Base-by-base conservation (phyloP, 2,797 vertebrate genomes). In the Momotus momota region DNA sequence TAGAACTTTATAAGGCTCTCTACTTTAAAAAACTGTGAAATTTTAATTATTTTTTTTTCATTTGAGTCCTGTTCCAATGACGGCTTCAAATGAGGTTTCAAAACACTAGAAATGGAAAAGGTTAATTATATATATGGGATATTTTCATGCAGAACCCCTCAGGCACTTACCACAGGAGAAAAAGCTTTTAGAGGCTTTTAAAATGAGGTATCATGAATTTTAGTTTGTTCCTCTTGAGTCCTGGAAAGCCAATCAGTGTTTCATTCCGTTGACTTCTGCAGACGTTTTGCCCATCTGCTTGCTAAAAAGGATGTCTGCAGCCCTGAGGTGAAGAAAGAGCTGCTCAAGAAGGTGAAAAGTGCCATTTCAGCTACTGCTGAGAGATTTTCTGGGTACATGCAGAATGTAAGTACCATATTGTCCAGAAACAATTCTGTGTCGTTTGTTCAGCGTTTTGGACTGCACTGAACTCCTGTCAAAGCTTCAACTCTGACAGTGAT, bases 291-390 rank as follows among this genome's bases (percentile, higher is more conserved):
- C 97, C 98, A 99, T 94, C 98, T 99, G 20, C 99, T 99, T 98
- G 98, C 98, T 65, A 99, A 99, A 97, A 99, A 99, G 97, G 99
- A 99, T 51, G 98, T 98, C 43, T 99, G 99, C 92, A 99, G 99
- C 97, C 99, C 99, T 45, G 99, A 99, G 94, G 98, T 98, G 22
- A 99, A 99, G 97, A 99, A 99, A 90, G 99, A 99, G 94, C 97
- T 99, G 31, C 97, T 99, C 87, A 99, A 99, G 94, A 99, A 98
- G 96, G 99, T 99, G 85, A 99, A 99, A 98, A 99, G 98, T 93
- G 99, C 99, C 38, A 99, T 99, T 97, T 99, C 99, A 52, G 99
- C 99, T 86, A 99, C 99, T 9, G 99, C 99, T 13, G 99, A 99
- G 96, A 98, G 99, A 51, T 99, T 99, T 97, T 99, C 99, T 92